Percentiles rank a stretch among this genome's conserved stretches.
Conservation (phyloP, 2,113 vertebrate genomes). For the Circaetus gallicus region DNA sequence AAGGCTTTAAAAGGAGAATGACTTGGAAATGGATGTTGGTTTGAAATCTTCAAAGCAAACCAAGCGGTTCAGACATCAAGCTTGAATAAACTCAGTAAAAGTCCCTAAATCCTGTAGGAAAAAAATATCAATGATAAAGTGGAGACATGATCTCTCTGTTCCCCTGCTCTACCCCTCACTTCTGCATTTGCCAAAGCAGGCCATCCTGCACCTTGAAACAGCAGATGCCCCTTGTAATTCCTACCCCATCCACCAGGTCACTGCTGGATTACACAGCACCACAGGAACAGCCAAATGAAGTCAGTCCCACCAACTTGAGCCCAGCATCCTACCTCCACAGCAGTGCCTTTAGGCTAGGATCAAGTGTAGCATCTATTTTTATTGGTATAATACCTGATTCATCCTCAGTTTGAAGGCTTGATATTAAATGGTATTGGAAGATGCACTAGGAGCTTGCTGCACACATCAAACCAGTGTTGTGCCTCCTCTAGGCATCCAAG, state of each 20-base stretch:
- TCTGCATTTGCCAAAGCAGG: neutral
- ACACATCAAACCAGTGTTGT: neutral
- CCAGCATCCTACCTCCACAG: neutral
- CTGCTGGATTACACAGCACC: neutral
- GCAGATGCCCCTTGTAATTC: neutral
- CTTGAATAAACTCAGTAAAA: neutral
- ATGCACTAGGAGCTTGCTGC: neutral
- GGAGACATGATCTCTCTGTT: neutral
- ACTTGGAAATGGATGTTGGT: neutral
- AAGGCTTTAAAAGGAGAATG: neutral
- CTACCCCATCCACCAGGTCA: neutral
- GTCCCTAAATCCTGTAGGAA: neutral
- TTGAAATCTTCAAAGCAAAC: neutral
- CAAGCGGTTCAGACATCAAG: neutral
- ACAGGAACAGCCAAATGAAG: neutral
- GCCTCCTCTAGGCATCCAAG: neutral
- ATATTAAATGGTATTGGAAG: neutral
- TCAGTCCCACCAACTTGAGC: neutral
- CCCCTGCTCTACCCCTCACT: neutral
- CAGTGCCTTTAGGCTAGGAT: neutral
- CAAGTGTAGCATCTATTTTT: neutral
- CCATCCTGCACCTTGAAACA: neutral
- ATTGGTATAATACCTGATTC: neutral
- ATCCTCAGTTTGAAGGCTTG: neutral
- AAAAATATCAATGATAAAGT: neutral